A percentile compares a stretch with the other conserved stretches of the same genome.
Conservation (phyloP, 2,888 invertebrate genomes). For the Thymelicus acteon region DNA sequence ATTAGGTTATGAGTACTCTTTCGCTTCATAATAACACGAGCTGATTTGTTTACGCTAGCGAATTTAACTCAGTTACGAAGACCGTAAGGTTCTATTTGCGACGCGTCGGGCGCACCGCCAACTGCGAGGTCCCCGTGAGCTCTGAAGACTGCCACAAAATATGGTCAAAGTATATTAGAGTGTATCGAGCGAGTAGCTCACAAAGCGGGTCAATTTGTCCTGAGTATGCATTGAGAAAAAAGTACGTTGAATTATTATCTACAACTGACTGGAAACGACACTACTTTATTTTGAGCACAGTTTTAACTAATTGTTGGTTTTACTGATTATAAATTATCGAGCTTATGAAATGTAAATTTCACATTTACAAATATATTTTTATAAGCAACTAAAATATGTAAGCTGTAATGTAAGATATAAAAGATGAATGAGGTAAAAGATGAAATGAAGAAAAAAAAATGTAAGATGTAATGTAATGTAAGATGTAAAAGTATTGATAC, state of each 20-base stretch:
- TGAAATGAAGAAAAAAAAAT: too few species aligned
- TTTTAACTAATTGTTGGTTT: too few species aligned
- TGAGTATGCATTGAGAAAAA: conserved; percentile 20
- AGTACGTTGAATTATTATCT: not conserved
- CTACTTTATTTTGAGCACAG: not conserved
- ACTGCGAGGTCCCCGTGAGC: conserved; percentile 30
- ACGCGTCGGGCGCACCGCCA: conserved; percentile 4
- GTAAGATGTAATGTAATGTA: too few species aligned
- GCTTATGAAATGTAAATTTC: too few species aligned
- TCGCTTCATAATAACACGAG: conserved; percentile 13
- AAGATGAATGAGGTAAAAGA: too few species aligned
- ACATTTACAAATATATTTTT: too few species aligned
- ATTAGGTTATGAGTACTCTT: conserved; percentile 26
- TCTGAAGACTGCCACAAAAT: conserved; percentile 23
- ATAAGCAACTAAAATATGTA: too few species aligned
- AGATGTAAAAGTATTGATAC: too few species aligned
- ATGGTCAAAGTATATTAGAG: conserved; percentile 36
- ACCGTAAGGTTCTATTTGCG: not conserved
- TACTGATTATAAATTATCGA: too few species aligned
- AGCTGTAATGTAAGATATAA: too few species aligned
- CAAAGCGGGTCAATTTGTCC: conserved; percentile 31
- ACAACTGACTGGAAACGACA: conserved; percentile 17
- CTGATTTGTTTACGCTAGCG: not conserved
- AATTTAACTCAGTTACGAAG: not conserved
- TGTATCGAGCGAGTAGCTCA: conserved; percentile 22